phyloP scores from a whole-genome alignment of 1,140 invertebrate genomes.

The Trichonephila clavipes region DNA sequence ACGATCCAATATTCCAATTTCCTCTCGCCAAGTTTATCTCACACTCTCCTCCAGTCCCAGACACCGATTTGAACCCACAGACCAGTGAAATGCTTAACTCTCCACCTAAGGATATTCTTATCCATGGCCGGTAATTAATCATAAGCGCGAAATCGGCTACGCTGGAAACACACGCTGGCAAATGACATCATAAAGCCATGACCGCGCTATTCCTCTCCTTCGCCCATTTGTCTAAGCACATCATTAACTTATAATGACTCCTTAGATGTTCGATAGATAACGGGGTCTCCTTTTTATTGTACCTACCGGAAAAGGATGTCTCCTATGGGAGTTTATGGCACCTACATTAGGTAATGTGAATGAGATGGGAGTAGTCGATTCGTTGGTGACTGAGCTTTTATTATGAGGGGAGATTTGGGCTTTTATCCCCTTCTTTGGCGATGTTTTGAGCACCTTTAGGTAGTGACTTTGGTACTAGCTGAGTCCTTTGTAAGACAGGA shows the following conservation, averaged over 20 bases:
- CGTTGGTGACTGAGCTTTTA: slow-evolving; percentile 47
- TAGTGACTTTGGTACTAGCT: background rate
- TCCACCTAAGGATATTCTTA: slow-evolving; percentile 30
- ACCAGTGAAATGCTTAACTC: slow-evolving; percentile 16
- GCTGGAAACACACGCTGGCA: slow-evolving; percentile 31
- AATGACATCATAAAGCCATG: slow-evolving; percentile 65
- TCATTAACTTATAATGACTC: slow-evolving; percentile 75
- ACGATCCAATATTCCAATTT: background rate
- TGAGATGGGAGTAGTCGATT: slow-evolving; percentile 51
- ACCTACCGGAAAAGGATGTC: slow-evolving; percentile 51
- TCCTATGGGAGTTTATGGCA: slow-evolving; percentile 61
- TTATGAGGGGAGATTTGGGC: slow-evolving; percentile 50
- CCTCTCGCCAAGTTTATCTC: background rate
- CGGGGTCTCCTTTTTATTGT: slow-evolving; percentile 67
- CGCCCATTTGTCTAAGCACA: slow-evolving; percentile 73
- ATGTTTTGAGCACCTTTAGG: background rate
- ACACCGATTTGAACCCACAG: background rate
- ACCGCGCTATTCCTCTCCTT: slow-evolving; percentile 6
- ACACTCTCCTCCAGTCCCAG: too few relatives aligned
- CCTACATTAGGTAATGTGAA: slow-evolving; percentile 64
- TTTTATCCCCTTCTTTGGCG: slow-evolving; percentile 20
- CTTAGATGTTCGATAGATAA: slow-evolving; percentile 70
- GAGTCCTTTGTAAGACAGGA: slow-evolving; percentile 7
- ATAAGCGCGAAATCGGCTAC: background rate
- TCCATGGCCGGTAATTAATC: slow-evolving; percentile 20